Conservation (phyloP, 1,140 invertebrate genomes). For the Chelonus insularis region DNA sequence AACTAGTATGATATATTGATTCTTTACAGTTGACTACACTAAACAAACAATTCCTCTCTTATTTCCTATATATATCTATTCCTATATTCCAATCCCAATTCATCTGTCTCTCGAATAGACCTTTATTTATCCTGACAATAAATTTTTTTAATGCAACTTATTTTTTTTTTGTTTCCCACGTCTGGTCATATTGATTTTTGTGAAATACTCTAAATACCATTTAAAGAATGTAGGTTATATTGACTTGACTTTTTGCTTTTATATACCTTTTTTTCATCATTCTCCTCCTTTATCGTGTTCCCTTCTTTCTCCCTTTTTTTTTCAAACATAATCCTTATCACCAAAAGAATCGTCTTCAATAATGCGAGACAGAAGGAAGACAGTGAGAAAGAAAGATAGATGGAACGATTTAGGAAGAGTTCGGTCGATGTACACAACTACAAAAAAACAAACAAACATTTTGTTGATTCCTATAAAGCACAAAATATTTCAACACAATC, state of each 20-base stretch:
- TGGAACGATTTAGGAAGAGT: background rate
- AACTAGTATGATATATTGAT: background rate
- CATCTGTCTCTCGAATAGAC: too few relatives aligned
- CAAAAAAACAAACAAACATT: background rate
- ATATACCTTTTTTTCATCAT: background rate
- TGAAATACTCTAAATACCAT: background rate
- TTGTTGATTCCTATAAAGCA: background rate
- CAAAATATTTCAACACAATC: background rate
- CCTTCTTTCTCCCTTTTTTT: background rate
- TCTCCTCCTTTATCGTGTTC: conserved; percentile 13
- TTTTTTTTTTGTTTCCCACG: background rate
- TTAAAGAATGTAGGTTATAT: background rate
- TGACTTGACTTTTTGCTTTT: background rate
- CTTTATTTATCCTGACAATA: background rate
- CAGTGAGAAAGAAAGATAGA: background rate
- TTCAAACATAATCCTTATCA: conserved; percentile 8
- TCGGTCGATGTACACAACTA: background rate
- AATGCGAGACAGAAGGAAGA: background rate
- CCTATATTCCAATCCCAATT: too few relatives aligned
- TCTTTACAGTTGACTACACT: too few relatives aligned
- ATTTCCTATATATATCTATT: too few relatives aligned
- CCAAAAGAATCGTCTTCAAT: conserved; percentile 13
- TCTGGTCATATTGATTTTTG: background rate
- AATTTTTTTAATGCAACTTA: background rate
- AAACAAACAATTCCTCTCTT: too few relatives aligned